Evolutionary conservation across 2,888 invertebrate genomes (phyloP), one percentile per base, ranked within the genome.

Genomic region (Fragum sueziense): DNA sequence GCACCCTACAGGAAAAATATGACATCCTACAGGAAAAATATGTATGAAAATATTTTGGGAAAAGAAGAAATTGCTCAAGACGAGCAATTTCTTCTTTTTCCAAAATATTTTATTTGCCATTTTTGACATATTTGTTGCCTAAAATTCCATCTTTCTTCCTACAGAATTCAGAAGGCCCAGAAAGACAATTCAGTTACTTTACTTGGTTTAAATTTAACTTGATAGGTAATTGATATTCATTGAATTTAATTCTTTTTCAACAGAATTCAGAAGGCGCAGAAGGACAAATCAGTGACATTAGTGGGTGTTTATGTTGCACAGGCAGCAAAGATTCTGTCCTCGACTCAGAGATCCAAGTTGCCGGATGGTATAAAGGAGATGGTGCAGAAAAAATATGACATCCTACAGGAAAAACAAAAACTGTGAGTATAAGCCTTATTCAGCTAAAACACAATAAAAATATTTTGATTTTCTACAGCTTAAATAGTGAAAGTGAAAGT

Each of bases 381-480:
- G 47, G 89, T 93, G 74, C 80, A 85, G 65, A 89, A 89, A 74
- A 97, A 97, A 91, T 97, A 96, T 84, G 95, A 95, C 6, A 31
- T 80, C 0, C 47, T 90, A 41, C 88, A 90, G 72, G 91, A 91
- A 67, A 91, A 88, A 78, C 86, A 85, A 52, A 90, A 89, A 47
- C n/a, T 47, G 47, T 57, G 25, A 57, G 47, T 68, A 68, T 34
- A 25, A n/a, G n/a, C n/a, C n/a, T n/a, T n/a, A n/a, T n/a, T n/a
- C n/a, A n/a, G n/a, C n/a, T n/a, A n/a, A n/a, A n/a, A n/a, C n/a
- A n/a, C n/a, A n/a, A n/a, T n/a, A n/a, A n/a, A n/a, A n/a, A n/a
- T n/a, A n/a, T n/a, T n/a, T n/a, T n/a, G n/a, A n/a, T n/a, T n/a
- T n/a, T n/a, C n/a, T n/a, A n/a, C n/a, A n/a, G n/a, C n/a, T n/a